These are phyloP conservation scores for Eptesicus fuscus DNA, from an alignment of 2,113 vertebrate species.

Conservation along the genomic window DNA sequence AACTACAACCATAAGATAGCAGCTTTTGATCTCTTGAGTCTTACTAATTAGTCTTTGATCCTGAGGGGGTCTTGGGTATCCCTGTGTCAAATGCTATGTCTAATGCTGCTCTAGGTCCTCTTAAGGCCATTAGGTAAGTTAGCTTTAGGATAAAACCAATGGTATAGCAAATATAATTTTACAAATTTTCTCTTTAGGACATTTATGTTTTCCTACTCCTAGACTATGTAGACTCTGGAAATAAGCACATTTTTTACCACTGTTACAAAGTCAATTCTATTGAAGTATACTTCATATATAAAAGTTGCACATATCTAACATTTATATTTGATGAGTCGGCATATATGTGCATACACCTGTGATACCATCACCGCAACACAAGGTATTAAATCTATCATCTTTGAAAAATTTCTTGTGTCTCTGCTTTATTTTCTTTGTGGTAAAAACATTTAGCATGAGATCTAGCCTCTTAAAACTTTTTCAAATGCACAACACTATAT, in stretches of 20 bases:
- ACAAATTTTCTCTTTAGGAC: not conserved
- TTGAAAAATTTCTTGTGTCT: not conserved
- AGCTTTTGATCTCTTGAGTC: not conserved
- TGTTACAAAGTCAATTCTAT: not conserved
- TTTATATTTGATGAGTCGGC: not conserved
- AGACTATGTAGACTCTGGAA: not conserved
- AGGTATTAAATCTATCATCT: not conserved
- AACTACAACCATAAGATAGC: not conserved
- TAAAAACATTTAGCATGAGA: not conserved
- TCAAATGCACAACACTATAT: not conserved
- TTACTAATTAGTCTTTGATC: not conserved
- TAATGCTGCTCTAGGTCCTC: not conserved
- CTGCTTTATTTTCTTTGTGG: not conserved
- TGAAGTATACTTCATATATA: not conserved
- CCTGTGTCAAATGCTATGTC: not conserved
- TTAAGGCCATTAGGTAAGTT: not conserved
- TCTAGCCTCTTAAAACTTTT: not conserved
- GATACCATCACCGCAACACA: not conserved
- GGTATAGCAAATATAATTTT: not conserved
- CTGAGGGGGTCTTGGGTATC: not conserved
- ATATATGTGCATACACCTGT: not conserved
- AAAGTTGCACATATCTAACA: not conserved
- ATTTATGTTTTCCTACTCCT: not conserved
- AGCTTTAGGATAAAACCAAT: not conserved
- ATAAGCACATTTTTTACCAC: not conserved